Base-by-base conservation (phyloP, 2,797 vertebrate species). In the Remorina albescens region DNA sequence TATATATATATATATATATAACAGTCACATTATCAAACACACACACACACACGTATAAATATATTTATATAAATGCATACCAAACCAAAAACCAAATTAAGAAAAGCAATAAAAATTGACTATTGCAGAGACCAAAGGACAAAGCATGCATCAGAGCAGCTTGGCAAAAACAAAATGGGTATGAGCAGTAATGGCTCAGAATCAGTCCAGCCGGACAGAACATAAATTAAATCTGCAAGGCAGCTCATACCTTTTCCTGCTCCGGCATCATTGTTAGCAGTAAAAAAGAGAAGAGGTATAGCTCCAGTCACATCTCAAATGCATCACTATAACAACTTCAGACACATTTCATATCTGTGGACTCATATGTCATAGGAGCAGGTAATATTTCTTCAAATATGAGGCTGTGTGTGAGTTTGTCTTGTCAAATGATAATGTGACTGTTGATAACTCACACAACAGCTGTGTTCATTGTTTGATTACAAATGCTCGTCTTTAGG, bases 181-280 rank as follows among this genome's bases (percentile, higher is more conserved):
- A 82, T 42, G 25, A 11, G 49, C 1, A 2, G 8, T 10, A 55
- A 67, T 1, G 18, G 28, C 42, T 47, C 37, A 39, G 30, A 57
- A 47, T 4, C 46, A 67, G 37, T 23, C 12, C 47, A 23, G 21
- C 16, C 41, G 16, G 54, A 57, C 54, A 72, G 5, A 69, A 57
- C 51, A 76, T 18, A 7, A 68, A 65, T 6, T 37, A 30, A n/a
- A 34, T 68, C 18, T 63, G 54, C 73, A 77, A 44, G 30, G 26
- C n/a, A 2, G 92, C 92, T 94, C 88, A 79, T 98, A 99, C 97
- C 97, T 98, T 99, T 99, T 95, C 97, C 97, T 99, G 95, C 67
- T 83, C 88, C 88, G 91, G 93, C 94, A 94, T 93, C 88, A 89
- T 76, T 87, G 79, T 88, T 84, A 82, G 90, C 86, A 93, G 91